phyloP scores from a whole-genome alignment of 2,113 vertebrate species.

The human (Homo sapiens) region DNA sequence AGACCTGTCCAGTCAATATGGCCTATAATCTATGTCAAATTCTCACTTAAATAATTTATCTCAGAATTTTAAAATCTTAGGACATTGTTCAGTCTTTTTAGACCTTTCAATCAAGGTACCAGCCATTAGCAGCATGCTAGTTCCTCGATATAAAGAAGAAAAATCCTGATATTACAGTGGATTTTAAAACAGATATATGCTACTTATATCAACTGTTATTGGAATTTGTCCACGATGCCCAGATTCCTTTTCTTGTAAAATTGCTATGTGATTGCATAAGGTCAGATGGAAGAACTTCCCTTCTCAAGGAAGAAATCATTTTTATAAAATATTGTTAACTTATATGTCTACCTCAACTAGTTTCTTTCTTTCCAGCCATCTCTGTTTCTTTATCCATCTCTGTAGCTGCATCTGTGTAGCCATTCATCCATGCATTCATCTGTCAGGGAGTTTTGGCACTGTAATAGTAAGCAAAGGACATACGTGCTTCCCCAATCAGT shows the following conservation, averaged over 20 bases:
- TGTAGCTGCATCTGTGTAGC: background rate
- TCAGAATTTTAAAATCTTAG: background rate
- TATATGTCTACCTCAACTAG: background rate
- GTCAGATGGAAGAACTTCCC: background rate
- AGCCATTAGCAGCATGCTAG: background rate
- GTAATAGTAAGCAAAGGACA: background rate
- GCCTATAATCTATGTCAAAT: constrained; percentile 3
- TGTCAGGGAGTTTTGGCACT: background rate
- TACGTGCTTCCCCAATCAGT: background rate
- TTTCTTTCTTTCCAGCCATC: background rate
- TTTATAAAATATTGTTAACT: background rate
- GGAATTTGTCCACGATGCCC: background rate
- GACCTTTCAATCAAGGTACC: background rate
- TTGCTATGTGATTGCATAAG: background rate
- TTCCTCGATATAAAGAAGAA: background rate
- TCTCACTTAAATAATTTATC: background rate
- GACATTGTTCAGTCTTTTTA: background rate
- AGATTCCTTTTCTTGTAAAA: background rate
- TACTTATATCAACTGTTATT: background rate
- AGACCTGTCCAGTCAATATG: background rate
- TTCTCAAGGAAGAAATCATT: background rate
- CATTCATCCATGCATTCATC: background rate
- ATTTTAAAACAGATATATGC: background rate
- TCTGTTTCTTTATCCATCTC: background rate
- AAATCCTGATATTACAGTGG: background rate